A percentile compares a stretch with the other conserved stretches of the same genome.
Conservation (phyloP, 2,113 vertebrate genomes). For the Albula glossodonta region DNA sequence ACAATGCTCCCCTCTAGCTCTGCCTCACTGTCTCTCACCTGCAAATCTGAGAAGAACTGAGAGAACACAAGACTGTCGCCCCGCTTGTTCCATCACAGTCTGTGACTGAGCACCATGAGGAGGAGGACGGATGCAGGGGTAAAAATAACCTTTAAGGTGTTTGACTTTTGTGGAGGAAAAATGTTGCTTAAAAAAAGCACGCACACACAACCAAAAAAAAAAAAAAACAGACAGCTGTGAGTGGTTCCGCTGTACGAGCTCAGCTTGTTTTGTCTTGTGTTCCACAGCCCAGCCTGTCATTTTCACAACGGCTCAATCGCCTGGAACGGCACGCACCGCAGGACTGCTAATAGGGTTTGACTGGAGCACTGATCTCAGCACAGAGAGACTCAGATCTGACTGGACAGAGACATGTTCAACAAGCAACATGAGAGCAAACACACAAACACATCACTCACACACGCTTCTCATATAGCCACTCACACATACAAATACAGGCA, state of each 20-base stretch:
- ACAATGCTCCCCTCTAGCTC: background rate
- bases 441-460: background rate
- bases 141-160: background rate
- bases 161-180: background rate
- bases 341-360: slow-evolving; percentile 7
- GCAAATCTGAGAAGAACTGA: background rate
- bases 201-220: background rate
- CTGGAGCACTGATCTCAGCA: slow-evolving; percentile 9
- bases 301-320: background rate
- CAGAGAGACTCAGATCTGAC: background rate
- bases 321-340: background rate
- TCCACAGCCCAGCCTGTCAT: background rate
- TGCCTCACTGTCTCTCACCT: slow-evolving; percentile 2
- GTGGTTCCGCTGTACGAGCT: background rate
- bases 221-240: background rate
- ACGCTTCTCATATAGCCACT: background rate
- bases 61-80: background rate
- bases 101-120: background rate
- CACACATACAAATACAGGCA: background rate
- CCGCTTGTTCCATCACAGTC: background rate
- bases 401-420: background rate
- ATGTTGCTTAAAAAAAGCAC: background rate
- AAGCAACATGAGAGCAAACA: background rate
- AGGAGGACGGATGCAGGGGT: background rate
- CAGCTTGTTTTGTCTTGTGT: background rate